A percentile compares a stretch with the other conserved stretches of the same genome.
phyloP scores from a whole-genome alignment of 2,113 vertebrate genomes.

The Papio anubis region DNA sequence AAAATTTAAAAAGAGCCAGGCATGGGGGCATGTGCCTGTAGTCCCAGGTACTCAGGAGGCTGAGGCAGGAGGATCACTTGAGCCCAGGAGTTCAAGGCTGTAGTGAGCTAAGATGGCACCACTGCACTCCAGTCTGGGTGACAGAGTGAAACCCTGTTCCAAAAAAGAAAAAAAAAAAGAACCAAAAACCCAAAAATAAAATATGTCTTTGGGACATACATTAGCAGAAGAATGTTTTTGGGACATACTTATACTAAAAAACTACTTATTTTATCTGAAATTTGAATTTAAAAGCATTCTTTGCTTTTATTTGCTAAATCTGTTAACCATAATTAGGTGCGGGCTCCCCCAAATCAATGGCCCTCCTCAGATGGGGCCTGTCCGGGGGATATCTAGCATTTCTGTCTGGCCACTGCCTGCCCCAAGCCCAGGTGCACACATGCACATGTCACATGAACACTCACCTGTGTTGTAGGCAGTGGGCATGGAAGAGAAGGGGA shows the following conservation, averaged over 20 bases:
- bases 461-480: conserved; percentile 89
- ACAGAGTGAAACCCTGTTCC: too few relatives aligned
- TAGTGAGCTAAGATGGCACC: too few relatives aligned
- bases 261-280: neutral
- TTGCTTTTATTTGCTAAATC: neutral
- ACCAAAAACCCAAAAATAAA: too few relatives aligned
- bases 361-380: neutral
- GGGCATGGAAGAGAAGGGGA: conserved; percentile 89
- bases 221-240: neutral
- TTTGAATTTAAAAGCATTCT: neutral
- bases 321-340: neutral
- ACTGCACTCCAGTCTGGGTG: too few relatives aligned
- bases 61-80: too few relatives aligned
- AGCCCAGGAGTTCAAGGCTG: too few relatives aligned
- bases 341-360: neutral
- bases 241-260: neutral
- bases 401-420: neutral
- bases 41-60: too few relatives aligned
- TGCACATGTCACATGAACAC: neutral
- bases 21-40: too few relatives aligned
- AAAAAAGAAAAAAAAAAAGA: too few relatives aligned
- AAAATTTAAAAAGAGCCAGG: too few relatives aligned
- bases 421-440: neutral
- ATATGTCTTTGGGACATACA: neutral
- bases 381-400: neutral